Evolutionary conservation across 2,113 vertebrate genomes (phyloP).

Genomic region (Pandion haliaetus): DNA sequence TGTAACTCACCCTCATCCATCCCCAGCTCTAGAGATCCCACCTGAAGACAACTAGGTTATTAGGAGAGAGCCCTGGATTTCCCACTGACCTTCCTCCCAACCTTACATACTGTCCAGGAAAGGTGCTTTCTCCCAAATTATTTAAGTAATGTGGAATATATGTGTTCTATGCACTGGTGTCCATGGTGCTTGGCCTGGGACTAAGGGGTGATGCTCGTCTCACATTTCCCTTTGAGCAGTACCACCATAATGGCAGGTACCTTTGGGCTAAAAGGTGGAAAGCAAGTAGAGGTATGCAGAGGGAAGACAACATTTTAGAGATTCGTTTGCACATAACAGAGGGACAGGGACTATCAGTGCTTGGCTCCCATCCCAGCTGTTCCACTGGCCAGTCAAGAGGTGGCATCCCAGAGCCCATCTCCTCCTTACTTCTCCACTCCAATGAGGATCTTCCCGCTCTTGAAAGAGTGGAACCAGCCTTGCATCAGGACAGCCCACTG

Average conservation of each 20-base stretch:
- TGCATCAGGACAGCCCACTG: slow-evolving; percentile 99
- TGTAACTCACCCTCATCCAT: not conserved
- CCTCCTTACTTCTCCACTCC: slow-evolving; percentile 85
- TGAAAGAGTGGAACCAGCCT: slow-evolving; percentile 88
- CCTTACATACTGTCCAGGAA: not conserved
- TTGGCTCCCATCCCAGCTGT: not conserved
- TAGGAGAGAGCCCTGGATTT: not conserved
- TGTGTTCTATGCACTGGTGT: not conserved
- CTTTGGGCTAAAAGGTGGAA: not conserved
- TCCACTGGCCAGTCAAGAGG: not conserved
- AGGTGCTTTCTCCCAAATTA: not conserved
- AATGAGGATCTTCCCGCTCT: slow-evolving; percentile 80
- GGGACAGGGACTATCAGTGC: not conserved
- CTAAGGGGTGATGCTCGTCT: not conserved
- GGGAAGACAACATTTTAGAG: not conserved
- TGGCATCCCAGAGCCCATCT: not conserved
- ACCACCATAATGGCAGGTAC: not conserved
- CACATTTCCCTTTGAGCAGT: not conserved
- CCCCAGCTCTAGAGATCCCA: not conserved
- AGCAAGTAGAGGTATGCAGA: not conserved
- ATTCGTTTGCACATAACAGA: not conserved
- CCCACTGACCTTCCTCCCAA: not conserved
- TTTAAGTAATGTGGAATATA: not conserved
- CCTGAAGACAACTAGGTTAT: not conserved
- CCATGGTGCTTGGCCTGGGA: not conserved